Evolutionary conservation across 2,113 vertebrate species (phyloP), one percentile per base, ranked within the genome.

Genomic region (Cynocephalus volans): DNA sequence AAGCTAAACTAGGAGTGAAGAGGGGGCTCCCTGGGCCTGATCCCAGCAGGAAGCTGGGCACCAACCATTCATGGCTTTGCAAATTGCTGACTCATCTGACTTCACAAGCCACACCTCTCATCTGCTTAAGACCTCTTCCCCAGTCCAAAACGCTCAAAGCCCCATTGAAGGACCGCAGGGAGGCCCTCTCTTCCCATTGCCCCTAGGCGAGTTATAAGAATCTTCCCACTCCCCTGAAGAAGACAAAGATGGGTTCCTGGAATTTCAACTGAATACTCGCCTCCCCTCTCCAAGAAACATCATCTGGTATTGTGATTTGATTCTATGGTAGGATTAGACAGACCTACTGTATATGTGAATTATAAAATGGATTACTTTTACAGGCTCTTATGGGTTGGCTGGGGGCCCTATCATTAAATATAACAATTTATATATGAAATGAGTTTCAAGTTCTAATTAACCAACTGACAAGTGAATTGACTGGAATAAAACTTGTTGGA

Each of bases 361-460:
- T 79, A 56, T 56, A 75, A 82, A 73, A 23, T 70, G n/a, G 28
- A n/a, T 86, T 67, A 88, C n/a, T 90, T 84, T 56, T 52, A 75
- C 3, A 88, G 26, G 50, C 12, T 96, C 60, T 60, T 33, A 65
- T 65, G 19, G 54, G 11, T 50, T 88, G 26, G 11, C 45, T 93
- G 50, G 45, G 21, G 19, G 81, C n/a, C 14, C 23, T 92, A 56
- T 28, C 19, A 91, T 60, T 56, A 93, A 50, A 36, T 33, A 45
- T 65, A 83, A 88, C n/a, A 84, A 83, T 69, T 77, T 81, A 90
- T 48, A 70, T 58, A 75, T 56, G 79, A 92, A 92, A 87, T 79
- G 83, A 87, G 52, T 93, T 97, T 79, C 84, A 75, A 62, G 87
- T 75, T 76, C 60, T 75, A 77, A 67, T 64, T 73, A 95, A 88